Evolutionary conservation across 2,888 invertebrate species (phyloP).

Genomic region (Melinaea menophilus): DNA sequence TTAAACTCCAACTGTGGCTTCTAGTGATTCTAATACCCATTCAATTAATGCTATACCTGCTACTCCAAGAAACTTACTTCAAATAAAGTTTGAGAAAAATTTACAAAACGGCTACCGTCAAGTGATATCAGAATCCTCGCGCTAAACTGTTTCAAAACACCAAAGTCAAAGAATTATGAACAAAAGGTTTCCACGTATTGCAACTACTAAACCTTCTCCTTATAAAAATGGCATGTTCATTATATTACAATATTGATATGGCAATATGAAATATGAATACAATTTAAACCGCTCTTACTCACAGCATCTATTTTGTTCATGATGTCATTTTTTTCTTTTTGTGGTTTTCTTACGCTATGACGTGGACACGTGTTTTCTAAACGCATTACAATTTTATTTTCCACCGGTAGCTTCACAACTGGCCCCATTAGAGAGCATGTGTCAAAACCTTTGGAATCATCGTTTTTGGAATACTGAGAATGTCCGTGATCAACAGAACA

Average conservation of each 20-base stretch:
- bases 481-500: constrained; percentile 18
- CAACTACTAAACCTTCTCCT: too few relatives aligned
- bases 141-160: too few relatives aligned
- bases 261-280: background rate
- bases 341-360: constrained; percentile 30
- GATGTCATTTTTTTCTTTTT: constrained; percentile 35
- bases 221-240: too few relatives aligned
- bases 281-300: constrained; percentile 23
- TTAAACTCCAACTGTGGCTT: background rate
- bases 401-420: constrained; percentile 54
- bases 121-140: too few relatives aligned
- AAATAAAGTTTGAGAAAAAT: too few relatives aligned
- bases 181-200: too few relatives aligned
- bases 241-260: background rate
- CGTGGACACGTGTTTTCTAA: constrained; percentile 37
- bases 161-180: too few relatives aligned
- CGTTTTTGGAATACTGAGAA: constrained; percentile 18
- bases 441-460: constrained; percentile 29
- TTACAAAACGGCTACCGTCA: too few relatives aligned
- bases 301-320: constrained; percentile 51
- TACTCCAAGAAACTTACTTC: too few relatives aligned
- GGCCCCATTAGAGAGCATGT: constrained; percentile 45
- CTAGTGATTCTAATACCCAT: background rate
- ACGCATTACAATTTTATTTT: constrained; percentile 55
- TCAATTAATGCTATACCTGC: too few relatives aligned